Evolutionary conservation across 2,113 vertebrate species (phyloP).

Genomic region (Gopherus evgoodei): DNA sequence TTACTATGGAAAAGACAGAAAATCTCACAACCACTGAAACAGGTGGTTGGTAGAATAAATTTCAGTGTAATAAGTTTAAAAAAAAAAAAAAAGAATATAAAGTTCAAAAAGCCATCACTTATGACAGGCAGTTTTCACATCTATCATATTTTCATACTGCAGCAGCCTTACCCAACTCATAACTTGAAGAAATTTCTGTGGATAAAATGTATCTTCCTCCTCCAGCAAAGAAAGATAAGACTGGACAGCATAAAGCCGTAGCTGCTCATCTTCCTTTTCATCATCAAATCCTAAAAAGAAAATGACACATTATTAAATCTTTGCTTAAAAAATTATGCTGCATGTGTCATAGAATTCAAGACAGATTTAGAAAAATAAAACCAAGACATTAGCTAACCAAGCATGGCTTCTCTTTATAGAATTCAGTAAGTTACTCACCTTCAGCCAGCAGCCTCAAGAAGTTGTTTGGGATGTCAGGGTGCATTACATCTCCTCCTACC

Average conservation of each 20-base stretch:
- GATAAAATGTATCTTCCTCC: constrained; percentile 82
- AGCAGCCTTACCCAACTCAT: constrained; percentile 94
- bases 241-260: constrained; percentile 89
- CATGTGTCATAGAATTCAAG: background rate
- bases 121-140: background rate
- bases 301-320: background rate
- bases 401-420: background rate
- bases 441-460: constrained; percentile 93
- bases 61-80: background rate
- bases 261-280: constrained; percentile 84
- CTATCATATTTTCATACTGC: background rate
- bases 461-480: constrained; percentile 91
- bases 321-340: background rate
- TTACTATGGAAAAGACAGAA: background rate
- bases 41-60: background rate
- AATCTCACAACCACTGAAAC: background rate
- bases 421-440: constrained; percentile 78
- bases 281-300: constrained; percentile 84
- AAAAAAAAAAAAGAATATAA: background rate
- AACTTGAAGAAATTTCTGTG: constrained; percentile 95
- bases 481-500: constrained; percentile 90
- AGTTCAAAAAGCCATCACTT: background rate
- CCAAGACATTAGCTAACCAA: background rate
- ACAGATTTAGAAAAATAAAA: background rate
- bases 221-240: constrained; percentile 87